A percentile compares a stretch with the other conserved stretches of the same genome.
phyloP scores from a whole-genome alignment of 2,113 vertebrate species.

The Scytalopus superciliaris region DNA sequence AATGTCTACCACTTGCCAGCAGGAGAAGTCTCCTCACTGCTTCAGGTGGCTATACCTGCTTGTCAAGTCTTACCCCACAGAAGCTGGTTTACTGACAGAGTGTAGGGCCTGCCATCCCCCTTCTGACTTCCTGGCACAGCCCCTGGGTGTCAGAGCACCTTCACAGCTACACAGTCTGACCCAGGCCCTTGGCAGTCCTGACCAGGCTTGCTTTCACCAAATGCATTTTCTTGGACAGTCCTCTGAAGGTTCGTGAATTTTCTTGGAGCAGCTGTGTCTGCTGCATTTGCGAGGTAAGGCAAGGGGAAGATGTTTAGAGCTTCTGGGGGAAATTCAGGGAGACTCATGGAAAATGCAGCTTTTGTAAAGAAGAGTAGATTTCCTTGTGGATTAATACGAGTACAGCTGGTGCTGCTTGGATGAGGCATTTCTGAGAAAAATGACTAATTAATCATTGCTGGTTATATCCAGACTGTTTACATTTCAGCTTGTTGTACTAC shows the following conservation, averaged over 20 bases:
- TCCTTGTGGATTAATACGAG: not conserved
- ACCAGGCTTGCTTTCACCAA: not conserved
- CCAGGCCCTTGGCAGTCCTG: not conserved
- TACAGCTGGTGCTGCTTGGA: not conserved
- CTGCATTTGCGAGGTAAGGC: not conserved
- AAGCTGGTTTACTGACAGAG: not conserved
- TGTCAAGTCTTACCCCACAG: not conserved
- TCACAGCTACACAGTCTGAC: not conserved
- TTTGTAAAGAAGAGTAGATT: not conserved
- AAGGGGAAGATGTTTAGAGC: not conserved
- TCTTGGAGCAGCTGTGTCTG: not conserved
- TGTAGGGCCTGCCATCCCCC: not conserved
- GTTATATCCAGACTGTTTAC: constrained; percentile 5
- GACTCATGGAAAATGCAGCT: not conserved
- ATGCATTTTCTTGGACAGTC: not conserved
- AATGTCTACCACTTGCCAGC: not conserved
- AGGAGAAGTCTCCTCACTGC: not conserved
- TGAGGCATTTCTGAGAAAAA: not conserved
- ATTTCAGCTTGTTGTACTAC: not conserved
- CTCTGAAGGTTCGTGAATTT: not conserved
- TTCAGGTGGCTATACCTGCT: not conserved
- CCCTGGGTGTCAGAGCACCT: rapidly evolving
- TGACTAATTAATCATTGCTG: not conserved
- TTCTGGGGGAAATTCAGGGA: not conserved
- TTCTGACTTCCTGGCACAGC: not conserved